Conservation (phyloP, 1,140 invertebrate species). For the Listronotus bonariensis region DNA sequence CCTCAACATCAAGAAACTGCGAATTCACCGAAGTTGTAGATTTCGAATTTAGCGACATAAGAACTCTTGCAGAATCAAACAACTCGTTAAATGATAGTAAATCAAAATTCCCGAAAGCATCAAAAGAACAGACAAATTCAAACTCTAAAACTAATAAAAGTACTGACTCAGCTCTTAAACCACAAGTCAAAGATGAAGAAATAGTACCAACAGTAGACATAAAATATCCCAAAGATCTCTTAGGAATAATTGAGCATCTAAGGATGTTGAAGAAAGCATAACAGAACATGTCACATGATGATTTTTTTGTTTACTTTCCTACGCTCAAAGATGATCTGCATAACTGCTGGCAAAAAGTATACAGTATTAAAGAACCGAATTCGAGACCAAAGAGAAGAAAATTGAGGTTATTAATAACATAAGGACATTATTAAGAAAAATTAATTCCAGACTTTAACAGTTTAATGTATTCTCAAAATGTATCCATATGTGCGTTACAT, state of each 20-base stretch:
- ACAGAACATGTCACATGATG: constrained; percentile 8
- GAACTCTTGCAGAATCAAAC: not conserved
- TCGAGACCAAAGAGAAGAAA: constrained; percentile 27
- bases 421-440: constrained; percentile 12
- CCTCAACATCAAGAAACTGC: constrained; percentile 12
- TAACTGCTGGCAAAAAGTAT: constrained; percentile 34
- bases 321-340: constrained; percentile 32
- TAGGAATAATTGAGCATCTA: constrained; percentile 16
- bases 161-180: not conserved
- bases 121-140: too few species aligned
- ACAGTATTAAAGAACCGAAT: constrained; percentile 23
- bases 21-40: constrained; percentile 36
- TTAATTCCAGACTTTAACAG: constrained; percentile 14
- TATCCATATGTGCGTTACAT: too few species aligned
- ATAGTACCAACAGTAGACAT: not conserved
- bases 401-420: constrained; percentile 25
- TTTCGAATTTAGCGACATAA: constrained; percentile 29
- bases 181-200: not conserved
- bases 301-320: constrained; percentile 33
- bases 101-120: too few species aligned
- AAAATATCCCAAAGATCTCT: constrained; percentile 21
- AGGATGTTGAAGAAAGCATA: constrained; percentile 10
- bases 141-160: not conserved
- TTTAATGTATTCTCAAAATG: too few species aligned
- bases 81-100: not conserved